phyloP scores from a whole-genome alignment of 2,113 vertebrate species.

The Erythrolamprus reginae region DNA sequence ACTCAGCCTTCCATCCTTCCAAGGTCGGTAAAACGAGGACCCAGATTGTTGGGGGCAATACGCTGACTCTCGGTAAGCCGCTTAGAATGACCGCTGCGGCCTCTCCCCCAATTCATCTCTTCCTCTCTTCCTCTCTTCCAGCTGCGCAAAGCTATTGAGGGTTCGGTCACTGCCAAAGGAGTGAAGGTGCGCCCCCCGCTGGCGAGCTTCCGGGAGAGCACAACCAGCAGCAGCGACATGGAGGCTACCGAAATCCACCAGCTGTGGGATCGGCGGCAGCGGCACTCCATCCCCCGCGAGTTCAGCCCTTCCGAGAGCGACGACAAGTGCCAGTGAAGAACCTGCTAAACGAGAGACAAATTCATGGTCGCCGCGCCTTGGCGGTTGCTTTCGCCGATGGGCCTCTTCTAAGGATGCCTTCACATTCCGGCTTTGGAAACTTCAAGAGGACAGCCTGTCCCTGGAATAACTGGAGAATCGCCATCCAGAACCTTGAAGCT shows the following conservation, averaged over 20 bases:
- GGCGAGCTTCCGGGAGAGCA: slow-evolving; percentile 92
- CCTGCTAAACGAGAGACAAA: background rate
- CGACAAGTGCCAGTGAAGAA: slow-evolving; percentile 78
- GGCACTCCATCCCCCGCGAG: slow-evolving; percentile 79
- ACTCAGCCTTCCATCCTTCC: too few relatives aligned
- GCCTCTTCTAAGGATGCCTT: background rate
- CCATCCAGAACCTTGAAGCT: background rate
- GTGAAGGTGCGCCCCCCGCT: slow-evolving; percentile 91
- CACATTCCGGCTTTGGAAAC: background rate
- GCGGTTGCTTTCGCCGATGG: background rate
- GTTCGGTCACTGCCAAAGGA: slow-evolving; percentile 89
- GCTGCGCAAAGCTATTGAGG: slow-evolving; percentile 96
- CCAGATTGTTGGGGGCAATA: too few relatives aligned
- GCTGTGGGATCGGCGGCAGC: slow-evolving; percentile 89
- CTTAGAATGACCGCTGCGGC: too few relatives aligned
- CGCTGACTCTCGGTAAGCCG: too few relatives aligned
- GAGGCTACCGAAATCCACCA: slow-evolving; percentile 91
- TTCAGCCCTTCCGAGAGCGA: slow-evolving; percentile 78
- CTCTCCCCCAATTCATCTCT: fast-evolving
- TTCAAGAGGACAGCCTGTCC: too few relatives aligned
- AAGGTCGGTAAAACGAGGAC: too few relatives aligned
- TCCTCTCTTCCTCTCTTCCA: slow-evolving; percentile 40
- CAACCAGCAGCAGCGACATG: slow-evolving; percentile 84
- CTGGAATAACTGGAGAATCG: background rate
- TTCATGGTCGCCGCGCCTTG: fast-evolving